phyloP scores from a whole-genome alignment of 92 coral and sea anemone genomes.

The Actinernus sp. region DNA sequence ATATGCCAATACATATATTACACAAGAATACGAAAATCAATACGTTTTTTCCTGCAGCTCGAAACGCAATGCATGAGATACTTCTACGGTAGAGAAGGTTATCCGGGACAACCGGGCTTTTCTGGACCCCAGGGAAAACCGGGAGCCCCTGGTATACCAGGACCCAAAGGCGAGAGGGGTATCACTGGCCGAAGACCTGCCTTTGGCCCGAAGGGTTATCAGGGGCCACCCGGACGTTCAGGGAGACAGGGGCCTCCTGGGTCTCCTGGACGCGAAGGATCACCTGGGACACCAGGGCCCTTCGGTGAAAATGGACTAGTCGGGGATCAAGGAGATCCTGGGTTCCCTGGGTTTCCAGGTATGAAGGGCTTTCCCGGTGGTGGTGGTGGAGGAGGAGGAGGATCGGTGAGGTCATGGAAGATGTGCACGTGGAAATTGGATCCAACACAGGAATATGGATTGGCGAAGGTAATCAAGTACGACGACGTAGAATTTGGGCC shows the following conservation, averaged over 20 bases:
- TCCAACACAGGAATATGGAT: slow-evolving; percentile 67
- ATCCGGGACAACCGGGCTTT: slow-evolving; percentile 48
- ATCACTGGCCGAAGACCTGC: slow-evolving; percentile 18
- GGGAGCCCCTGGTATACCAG: slow-evolving; percentile 61
- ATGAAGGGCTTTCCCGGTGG: slow-evolving; percentile 62
- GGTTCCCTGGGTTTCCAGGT: slow-evolving; percentile 70
- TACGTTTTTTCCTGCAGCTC: no score
- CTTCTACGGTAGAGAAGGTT: slow-evolving; percentile 33
- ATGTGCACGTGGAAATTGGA: slow-evolving; percentile 75
- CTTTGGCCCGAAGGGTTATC: slow-evolving; percentile 58
- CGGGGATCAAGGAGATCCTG: slow-evolving; percentile 61
- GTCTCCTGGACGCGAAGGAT: slow-evolving; percentile 32
- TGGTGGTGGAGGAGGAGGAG: slow-evolving; percentile 61
- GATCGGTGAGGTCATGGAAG: slow-evolving; percentile 49
- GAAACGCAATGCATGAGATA: slow-evolving; percentile 6
- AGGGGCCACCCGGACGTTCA: slow-evolving; percentile 47
- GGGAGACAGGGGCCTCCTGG: slow-evolving; percentile 59
- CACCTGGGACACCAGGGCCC: slow-evolving; percentile 50
- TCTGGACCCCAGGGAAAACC: slow-evolving; percentile 72
- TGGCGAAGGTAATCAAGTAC: slow-evolving; percentile 76
- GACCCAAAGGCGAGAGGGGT: slow-evolving; percentile 67
- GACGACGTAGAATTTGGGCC: neutral
- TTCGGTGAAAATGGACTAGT: slow-evolving; percentile 31
- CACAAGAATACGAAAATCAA: no score
- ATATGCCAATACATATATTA: no score